A percentile compares a stretch with the other conserved stretches of the same genome.
phyloP scores from a whole-genome alignment of 2,113 vertebrate species.

The Stegastes partitus region DNA sequence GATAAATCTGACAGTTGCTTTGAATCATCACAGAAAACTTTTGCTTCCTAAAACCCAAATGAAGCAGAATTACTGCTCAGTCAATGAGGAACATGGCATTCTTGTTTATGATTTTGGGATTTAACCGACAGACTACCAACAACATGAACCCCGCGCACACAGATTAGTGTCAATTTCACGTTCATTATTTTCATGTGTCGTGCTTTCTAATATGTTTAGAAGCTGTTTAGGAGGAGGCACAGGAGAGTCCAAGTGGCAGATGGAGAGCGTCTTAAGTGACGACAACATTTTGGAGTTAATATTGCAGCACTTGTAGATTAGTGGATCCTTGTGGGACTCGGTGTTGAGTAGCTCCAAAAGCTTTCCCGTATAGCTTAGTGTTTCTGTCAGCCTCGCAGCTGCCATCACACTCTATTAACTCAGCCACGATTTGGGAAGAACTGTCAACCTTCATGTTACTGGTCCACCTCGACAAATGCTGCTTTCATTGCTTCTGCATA shows the following conservation, averaged over 20 bases:
- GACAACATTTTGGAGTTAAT: conserved; percentile 49
- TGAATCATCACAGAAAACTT: background rate
- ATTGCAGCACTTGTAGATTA: conserved; percentile 53
- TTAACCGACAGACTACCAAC: background rate
- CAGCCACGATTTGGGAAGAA: conserved; percentile 36
- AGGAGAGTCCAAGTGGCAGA: conserved; percentile 22
- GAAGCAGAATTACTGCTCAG: background rate
- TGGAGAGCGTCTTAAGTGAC: background rate
- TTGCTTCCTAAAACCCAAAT: background rate
- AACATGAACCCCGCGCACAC: background rate
- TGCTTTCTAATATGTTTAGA: conserved; percentile 10
- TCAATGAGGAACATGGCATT: background rate
- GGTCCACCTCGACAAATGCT: conserved; percentile 37
- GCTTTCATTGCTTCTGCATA: conserved; percentile 16
- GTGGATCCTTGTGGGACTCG: conserved; percentile 36
- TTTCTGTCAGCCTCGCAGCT: conserved; percentile 63
- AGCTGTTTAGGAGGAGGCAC: background rate
- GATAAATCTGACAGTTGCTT: background rate
- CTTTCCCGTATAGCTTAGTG: conserved; percentile 45
- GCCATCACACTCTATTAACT: conserved; percentile 59
- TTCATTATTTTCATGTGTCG: background rate
- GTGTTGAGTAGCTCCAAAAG: conserved; percentile 30
- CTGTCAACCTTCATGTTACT: conserved; percentile 38
- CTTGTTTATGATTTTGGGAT: background rate
- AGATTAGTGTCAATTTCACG: background rate